Conservation (phyloP, 2,888 invertebrate genomes). For the Nesidiocoris tenuis region DNA sequence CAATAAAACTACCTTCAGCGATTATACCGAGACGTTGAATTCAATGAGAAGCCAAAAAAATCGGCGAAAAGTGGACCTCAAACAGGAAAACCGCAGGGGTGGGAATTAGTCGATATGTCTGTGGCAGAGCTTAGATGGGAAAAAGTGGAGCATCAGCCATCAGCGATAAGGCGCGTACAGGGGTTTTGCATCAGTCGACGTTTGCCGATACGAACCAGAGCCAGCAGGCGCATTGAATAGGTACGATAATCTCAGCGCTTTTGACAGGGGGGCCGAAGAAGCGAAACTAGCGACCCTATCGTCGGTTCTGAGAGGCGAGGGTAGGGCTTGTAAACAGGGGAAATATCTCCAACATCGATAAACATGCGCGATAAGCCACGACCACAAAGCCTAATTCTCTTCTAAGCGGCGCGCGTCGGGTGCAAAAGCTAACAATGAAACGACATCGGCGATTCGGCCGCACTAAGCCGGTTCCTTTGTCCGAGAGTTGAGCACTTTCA, state of each 20-base stretch:
- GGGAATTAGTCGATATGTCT: no score
- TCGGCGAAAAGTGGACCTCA: no score
- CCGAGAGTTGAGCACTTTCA: conserved; percentile 15
- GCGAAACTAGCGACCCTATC: not conserved
- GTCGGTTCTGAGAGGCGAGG: not conserved
- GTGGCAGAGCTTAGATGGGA: no score
- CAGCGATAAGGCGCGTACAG: no score
- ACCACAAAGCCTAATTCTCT: conserved; percentile 32
- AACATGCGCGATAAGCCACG: conserved; percentile 28
- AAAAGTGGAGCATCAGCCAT: no score
- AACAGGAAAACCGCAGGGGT: no score
- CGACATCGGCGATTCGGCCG: not conserved
- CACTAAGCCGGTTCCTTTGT: conserved; percentile 14
- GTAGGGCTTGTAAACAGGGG: not conserved
- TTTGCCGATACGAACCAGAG: no score
- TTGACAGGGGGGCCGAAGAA: not conserved
- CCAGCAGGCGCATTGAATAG: no score
- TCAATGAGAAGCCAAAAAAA: no score
- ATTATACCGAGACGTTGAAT: no score
- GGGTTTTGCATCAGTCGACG: no score
- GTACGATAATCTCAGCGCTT: not conserved
- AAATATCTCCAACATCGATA: conserved; percentile 18
- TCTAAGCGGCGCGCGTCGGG: conserved; percentile 22
- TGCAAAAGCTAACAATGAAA: conserved; percentile 26
- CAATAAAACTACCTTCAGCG: no score